phyloP scores from a whole-genome alignment of 2,797 vertebrate species.

The Cheirogaleus major region DNA sequence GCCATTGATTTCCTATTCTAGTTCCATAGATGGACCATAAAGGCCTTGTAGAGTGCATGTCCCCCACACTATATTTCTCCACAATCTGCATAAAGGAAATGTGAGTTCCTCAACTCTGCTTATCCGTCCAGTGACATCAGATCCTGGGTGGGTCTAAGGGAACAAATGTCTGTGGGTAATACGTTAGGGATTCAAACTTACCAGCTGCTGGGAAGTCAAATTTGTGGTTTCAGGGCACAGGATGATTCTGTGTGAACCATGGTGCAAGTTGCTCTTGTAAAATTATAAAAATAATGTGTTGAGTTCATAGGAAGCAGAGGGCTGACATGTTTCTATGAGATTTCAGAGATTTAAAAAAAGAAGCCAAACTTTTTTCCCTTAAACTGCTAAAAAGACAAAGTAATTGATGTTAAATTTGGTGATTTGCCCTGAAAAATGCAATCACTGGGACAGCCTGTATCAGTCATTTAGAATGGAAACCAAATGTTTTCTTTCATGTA shows the following conservation, averaged over 20 bases:
- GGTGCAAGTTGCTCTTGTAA: slow-evolving; percentile 81
- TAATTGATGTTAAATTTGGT: slow-evolving; percentile 82
- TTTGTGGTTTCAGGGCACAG: slow-evolving; percentile 80
- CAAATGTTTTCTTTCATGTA: slow-evolving; percentile 85
- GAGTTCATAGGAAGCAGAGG: slow-evolving; percentile 64
- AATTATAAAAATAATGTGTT: slow-evolving; percentile 78
- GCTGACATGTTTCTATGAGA: slow-evolving; percentile 71
- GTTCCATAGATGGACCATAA: slow-evolving; percentile 53
- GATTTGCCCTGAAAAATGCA: slow-evolving; percentile 82
- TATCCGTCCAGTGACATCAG: neutral
- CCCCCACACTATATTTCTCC: neutral
- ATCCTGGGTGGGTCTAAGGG: neutral
- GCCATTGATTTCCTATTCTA: slow-evolving; percentile 74
- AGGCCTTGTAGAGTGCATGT: slow-evolving; percentile 5
- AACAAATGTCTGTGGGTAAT: slow-evolving; percentile 59
- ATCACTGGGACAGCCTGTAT: slow-evolving; percentile 83
- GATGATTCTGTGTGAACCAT: slow-evolving; percentile 74
- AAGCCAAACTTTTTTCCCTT: neutral
- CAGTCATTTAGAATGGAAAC: slow-evolving; percentile 84
- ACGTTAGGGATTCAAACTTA: slow-evolving; percentile 46
- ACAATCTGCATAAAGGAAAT: slow-evolving; percentile 61
- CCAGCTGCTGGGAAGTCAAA: slow-evolving; percentile 59
- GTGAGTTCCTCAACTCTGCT: neutral
- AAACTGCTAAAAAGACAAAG: slow-evolving; percentile 78
- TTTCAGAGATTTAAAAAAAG: slow-evolving; percentile 46